Percentiles rank a stretch among this genome's conserved stretches.
phyloP scores from a whole-genome alignment of 2,797 vertebrate genomes.

The Phalloptychus januarius region DNA sequence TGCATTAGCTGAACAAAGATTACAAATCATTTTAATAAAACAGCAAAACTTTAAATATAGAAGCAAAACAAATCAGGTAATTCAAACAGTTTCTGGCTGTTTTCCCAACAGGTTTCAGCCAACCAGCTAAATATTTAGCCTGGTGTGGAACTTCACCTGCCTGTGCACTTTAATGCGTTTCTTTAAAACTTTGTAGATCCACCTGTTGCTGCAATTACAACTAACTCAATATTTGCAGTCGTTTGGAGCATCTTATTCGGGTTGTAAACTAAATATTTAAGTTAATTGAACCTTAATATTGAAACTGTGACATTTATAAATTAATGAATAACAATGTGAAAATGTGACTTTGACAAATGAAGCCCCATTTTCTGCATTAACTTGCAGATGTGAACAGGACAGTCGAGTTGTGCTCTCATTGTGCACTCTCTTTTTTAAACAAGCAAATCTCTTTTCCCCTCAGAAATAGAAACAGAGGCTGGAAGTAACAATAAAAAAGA shows the following conservation, averaged over 20 bases:
- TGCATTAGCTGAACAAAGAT: neutral
- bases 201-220: too few species aligned
- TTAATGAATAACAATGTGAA: too few species aligned
- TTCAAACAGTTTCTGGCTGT: neutral
- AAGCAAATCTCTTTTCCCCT: neutral
- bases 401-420: neutral
- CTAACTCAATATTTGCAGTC: too few species aligned
- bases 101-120: neutral
- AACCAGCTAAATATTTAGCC: neutral
- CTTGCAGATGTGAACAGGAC: neutral
- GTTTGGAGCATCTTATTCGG: too few species aligned
- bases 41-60: neutral
- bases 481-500: neutral
- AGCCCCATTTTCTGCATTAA: neutral
- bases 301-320: too few species aligned
- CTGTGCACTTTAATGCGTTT: too few species aligned
- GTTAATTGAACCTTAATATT: too few species aligned
- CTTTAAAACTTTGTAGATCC: too few species aligned
- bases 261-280: too few species aligned
- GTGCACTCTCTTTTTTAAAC: neutral
- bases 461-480: neutral
- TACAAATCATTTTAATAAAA: constrained; percentile 2
- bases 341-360: too few species aligned
- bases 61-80: neutral
- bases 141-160: too few species aligned